A percentile compares a stretch with the other conserved stretches of the same genome.
phyloP scores from a whole-genome alignment of 2,113 vertebrate species.

The Erpornis zantholeuca region DNA sequence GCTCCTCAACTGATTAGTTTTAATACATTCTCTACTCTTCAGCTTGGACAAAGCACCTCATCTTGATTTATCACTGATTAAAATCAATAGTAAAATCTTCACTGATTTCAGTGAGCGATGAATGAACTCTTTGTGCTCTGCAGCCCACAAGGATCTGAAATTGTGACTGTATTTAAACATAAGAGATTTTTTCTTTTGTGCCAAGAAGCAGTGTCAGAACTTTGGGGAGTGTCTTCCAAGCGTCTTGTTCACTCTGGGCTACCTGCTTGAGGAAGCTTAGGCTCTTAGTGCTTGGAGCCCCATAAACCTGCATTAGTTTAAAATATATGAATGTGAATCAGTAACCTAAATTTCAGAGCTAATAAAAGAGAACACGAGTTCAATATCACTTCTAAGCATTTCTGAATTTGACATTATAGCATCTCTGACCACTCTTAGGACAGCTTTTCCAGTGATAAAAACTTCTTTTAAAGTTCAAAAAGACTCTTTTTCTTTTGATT shows the following conservation, averaged over 20 bases:
- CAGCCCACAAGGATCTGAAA: background rate
- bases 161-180: background rate
- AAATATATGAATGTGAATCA: constrained; percentile 60
- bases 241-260: background rate
- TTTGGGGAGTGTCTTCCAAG: background rate
- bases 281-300: constrained; percentile 54
- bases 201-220: background rate
- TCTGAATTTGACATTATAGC: background rate
- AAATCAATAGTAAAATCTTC: background rate
- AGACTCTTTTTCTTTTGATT: background rate
- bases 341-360: constrained; percentile 34
- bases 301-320: constrained; percentile 65
- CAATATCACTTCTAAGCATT: background rate
- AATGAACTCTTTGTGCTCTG: background rate
- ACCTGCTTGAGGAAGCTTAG: background rate
- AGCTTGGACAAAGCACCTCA: background rate
- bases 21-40: background rate
- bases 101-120: background rate
- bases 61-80: background rate
- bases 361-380: constrained; percentile 19
- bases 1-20: background rate
- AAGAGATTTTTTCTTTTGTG: background rate
- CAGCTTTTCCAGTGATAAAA: background rate
- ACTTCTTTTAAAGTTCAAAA: background rate
- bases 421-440: background rate